These are phyloP conservation scores for Diplosoma virens DNA, from an alignment of 23 tunicate genomes.

Conservation along the genomic window DNA sequence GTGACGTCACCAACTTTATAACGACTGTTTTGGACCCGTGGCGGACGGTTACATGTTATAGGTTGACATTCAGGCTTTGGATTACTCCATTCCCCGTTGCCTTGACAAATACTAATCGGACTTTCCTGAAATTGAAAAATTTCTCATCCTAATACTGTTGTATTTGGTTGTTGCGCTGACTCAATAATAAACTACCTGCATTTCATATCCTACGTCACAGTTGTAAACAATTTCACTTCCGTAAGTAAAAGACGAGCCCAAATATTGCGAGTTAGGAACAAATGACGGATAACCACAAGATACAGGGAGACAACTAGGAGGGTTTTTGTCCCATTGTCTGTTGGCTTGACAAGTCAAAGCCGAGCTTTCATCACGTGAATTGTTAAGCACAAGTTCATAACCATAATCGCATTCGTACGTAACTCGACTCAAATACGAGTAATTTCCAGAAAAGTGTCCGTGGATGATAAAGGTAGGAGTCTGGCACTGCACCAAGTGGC, in stretches of 20 bases:
- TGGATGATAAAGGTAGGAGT: conserved; percentile 22
- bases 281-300: conserved; percentile 43
- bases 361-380: conserved; percentile 4
- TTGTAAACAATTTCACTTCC: conserved; percentile 64
- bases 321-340: conserved; percentile 24
- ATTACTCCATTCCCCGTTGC: conserved; percentile 38
- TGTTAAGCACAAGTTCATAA: conserved; percentile 28
- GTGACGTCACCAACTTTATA: conserved; percentile 6
- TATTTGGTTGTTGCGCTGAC: too few relatives aligned
- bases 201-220: conserved; percentile 80
- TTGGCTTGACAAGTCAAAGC: conserved; percentile 27
- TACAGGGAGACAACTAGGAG: conserved; percentile 50
- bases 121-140: conserved; percentile 4
- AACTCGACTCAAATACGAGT: conserved; percentile 34
- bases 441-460: conserved; percentile 31
- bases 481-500: conserved; percentile 53
- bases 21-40: conserved; percentile 46
- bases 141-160: too few relatives aligned
- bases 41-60: conserved; percentile 51
- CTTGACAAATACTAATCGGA: conserved; percentile 3
- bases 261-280: conserved; percentile 28
- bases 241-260: conserved; percentile 17
- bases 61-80: conserved; percentile 48
- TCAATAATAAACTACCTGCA: conserved; percentile 55
- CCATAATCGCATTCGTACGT: conserved; percentile 61